Percentiles rank a stretch among this genome's conserved stretches.
Conservation (phyloP, 2,797 vertebrate genomes). For the Corythornis leucogaster region DNA sequence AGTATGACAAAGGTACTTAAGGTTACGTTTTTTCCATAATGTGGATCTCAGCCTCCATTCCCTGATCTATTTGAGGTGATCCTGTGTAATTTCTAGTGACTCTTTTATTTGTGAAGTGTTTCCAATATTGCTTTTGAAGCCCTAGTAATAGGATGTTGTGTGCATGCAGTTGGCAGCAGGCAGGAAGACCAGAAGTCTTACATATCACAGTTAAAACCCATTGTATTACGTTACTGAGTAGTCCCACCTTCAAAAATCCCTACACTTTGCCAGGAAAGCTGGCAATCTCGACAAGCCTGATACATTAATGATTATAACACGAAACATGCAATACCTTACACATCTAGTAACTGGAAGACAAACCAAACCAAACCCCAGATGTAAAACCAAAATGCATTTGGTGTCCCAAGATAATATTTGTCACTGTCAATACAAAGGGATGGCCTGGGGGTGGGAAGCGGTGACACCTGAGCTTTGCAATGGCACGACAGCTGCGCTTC, state of each 20-base stretch:
- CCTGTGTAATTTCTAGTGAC: background rate
- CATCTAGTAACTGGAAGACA: background rate
- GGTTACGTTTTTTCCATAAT: background rate
- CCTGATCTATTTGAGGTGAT: background rate
- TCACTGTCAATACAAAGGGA: background rate
- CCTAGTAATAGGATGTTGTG: background rate
- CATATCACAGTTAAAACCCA: background rate
- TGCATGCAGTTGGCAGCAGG: background rate
- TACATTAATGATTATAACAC: background rate
- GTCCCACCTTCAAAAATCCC: background rate
- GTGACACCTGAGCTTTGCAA: background rate
- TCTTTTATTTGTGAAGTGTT: background rate
- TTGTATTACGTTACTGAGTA: background rate
- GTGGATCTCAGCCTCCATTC: background rate
- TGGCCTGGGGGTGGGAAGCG: background rate
- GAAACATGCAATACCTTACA: background rate
- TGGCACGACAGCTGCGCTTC: accelerated
- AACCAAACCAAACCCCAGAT: background rate
- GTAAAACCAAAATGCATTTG: background rate
- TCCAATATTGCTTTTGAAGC: background rate
- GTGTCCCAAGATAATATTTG: background rate
- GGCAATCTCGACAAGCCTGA: background rate
- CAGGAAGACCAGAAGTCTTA: background rate
- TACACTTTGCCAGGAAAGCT: background rate
- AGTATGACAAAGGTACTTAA: background rate